phyloP scores from a whole-genome alignment of 2,797 vertebrate species.

The Tamandua tetradactyla region DNA sequence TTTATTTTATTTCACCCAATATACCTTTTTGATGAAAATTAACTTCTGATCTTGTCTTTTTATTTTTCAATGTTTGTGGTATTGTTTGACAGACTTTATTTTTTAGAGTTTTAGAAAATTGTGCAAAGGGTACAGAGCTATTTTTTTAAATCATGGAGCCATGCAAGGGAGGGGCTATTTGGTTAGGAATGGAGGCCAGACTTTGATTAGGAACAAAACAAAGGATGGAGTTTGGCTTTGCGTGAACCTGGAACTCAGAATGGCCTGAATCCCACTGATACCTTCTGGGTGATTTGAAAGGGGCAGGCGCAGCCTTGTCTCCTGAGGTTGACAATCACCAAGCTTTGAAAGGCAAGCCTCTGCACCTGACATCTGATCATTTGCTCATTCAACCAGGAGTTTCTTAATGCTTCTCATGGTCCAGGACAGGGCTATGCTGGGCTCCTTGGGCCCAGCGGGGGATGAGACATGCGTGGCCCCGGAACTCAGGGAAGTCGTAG shows the following conservation, averaged over 20 bases:
- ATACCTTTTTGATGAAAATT: neutral
- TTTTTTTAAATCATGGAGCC: neutral
- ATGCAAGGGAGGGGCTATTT: neutral
- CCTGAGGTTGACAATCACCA: neutral
- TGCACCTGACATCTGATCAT: neutral
- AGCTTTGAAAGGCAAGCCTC: neutral
- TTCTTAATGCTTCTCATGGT: neutral
- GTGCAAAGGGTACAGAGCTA: too few relatives aligned
- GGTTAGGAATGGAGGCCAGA: neutral
- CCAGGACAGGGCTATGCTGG: neutral
- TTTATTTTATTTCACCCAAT: neutral
- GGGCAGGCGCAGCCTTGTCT: neutral
- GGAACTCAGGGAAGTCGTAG: neutral
- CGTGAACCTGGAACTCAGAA: neutral
- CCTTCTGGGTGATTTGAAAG: neutral
- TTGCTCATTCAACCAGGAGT: neutral
- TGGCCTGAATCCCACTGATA: neutral
- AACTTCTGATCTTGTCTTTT: neutral
- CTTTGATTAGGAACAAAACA: slow-evolving; percentile 29
- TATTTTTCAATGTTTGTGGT: neutral
- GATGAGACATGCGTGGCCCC: neutral
- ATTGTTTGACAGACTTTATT: neutral
- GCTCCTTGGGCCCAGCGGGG: neutral
- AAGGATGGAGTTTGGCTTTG: slow-evolving; percentile 5
- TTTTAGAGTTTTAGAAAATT: too few relatives aligned